A percentile compares a stretch with the other conserved stretches of the same genome.
These are phyloP conservation scores for Cladopsammia gracilis DNA, from an alignment of 64 coral and sea anemone genomes.

Conservation along the genomic window DNA sequence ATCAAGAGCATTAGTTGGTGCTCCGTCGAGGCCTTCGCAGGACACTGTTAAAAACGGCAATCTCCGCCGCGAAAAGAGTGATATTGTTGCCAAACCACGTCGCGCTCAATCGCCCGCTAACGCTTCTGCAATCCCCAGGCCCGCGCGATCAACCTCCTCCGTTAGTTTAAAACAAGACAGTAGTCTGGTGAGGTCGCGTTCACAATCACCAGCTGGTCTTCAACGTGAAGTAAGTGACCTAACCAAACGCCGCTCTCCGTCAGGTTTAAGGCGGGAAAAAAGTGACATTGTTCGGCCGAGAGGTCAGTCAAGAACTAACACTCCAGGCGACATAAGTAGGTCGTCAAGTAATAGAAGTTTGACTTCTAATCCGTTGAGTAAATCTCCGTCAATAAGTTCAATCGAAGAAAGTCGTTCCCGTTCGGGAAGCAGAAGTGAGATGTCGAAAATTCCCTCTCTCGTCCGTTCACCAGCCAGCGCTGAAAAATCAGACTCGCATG, in stretches of 20 bases:
- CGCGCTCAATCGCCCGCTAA: conserved; percentile 15
- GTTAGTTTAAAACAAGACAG: conserved; percentile 50
- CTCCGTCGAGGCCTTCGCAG: neutral
- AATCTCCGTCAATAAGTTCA: conserved; percentile 49
- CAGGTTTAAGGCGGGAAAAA: conserved; percentile 62
- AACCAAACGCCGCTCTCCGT: conserved; percentile 23
- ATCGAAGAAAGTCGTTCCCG: conserved; percentile 14
- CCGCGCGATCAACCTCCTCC: conserved; percentile 11
- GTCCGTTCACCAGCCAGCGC: neutral
- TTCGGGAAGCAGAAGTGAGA: conserved; percentile 8
- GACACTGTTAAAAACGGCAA: conserved; percentile 11
- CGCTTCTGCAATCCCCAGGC: neutral
- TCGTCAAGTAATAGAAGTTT: conserved; percentile 40
- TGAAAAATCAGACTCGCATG: conserved; percentile 15
- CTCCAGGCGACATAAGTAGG: conserved; percentile 3
- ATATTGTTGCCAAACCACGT: conserved; percentile 31
- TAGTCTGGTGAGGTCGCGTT: conserved; percentile 11
- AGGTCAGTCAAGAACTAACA: conserved; percentile 30
- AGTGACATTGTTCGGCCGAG: conserved; percentile 59
- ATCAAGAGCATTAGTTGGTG: neutral
- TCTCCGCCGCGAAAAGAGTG: conserved; percentile 70
- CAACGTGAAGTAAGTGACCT: conserved; percentile 64
- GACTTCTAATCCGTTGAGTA: conserved; percentile 20
- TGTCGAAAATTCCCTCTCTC: conserved; percentile 75
- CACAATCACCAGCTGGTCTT: conserved; percentile 35